Percentiles rank a stretch among this genome's conserved stretches.
These are phyloP conservation scores for Lasioglossum calceatum DNA, from an alignment of 2,888 invertebrate genomes.

Conservation along the genomic window DNA sequence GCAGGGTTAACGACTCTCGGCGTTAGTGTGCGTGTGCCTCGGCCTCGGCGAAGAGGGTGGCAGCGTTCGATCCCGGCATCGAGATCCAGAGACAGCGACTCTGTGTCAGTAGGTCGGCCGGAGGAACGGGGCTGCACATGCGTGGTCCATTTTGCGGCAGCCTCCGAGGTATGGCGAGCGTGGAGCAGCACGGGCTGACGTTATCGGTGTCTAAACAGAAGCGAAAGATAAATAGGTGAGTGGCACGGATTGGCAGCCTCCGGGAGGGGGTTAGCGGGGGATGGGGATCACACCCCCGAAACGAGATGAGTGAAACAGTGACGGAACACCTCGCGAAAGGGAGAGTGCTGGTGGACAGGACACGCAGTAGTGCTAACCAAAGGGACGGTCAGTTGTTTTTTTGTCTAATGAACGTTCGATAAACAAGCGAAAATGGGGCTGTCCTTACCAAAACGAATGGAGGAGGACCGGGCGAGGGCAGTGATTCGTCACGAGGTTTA, in stretches of 20 bases:
- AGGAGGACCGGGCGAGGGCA: not conserved
- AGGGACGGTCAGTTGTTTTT: not conserved
- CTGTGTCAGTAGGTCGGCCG: slow-evolving; percentile 55
- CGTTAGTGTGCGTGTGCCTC: not conserved
- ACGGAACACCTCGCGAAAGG: not conserved
- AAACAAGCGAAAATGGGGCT: not conserved
- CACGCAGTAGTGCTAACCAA: not conserved
- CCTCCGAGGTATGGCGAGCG: slow-evolving; percentile 35
- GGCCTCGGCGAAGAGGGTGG: slow-evolving; percentile 5
- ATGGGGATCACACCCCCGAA: not conserved
- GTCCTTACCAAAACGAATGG: not conserved
- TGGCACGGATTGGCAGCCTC: not conserved
- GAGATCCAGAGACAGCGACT: slow-evolving; percentile 25
- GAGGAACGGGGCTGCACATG: slow-evolving; percentile 46
- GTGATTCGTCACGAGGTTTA: not conserved
- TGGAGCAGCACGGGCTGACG: slow-evolving; percentile 24
- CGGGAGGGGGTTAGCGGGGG: not conserved
- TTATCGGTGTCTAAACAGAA: slow-evolving; percentile 44
- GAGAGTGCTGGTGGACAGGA: not conserved
- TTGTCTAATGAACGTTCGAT: not conserved
- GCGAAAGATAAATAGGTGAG: slow-evolving; percentile 42
- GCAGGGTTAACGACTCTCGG: slow-evolving; percentile 48
- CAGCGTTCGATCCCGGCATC: slow-evolving; percentile 40
- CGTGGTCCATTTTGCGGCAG: slow-evolving; percentile 41
- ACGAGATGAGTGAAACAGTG: slow-evolving; percentile 3